phyloP scores from a whole-genome alignment of 1,140 invertebrate genomes.

The Leptonema lineaticorne region DNA sequence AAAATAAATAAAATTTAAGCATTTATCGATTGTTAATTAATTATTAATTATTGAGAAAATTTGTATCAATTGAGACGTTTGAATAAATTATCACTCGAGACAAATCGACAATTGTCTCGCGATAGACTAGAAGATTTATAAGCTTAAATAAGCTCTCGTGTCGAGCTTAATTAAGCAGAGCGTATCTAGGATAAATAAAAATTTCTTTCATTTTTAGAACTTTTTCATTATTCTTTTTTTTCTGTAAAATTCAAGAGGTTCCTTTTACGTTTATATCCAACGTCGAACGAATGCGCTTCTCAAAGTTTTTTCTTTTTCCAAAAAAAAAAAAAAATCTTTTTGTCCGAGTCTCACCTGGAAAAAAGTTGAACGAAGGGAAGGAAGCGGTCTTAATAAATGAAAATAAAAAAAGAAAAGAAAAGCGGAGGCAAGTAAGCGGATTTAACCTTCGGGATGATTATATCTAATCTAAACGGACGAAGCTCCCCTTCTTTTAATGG shows the following conservation, averaged over 20 bases:
- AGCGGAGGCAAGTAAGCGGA: background rate
- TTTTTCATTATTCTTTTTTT: background rate
- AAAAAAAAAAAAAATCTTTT: too few relatives aligned
- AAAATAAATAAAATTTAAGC: too few relatives aligned
- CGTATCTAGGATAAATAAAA: conserved; percentile 12
- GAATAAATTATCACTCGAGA: too few relatives aligned
- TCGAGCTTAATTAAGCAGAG: conserved; percentile 12
- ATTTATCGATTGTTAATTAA: too few relatives aligned
- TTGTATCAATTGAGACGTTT: too few relatives aligned
- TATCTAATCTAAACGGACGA: conserved; percentile 11
- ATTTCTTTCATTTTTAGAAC: background rate
- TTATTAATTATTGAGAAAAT: too few relatives aligned
- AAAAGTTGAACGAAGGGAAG: background rate
- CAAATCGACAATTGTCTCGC: conserved; percentile 4
- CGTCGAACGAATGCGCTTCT: too few relatives aligned
- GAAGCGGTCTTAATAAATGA: background rate
- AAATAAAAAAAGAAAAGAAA: background rate
- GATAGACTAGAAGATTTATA: conserved; percentile 2
- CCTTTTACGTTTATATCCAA: background rate
- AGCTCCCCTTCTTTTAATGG: conserved; percentile 6
- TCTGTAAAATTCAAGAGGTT: background rate
- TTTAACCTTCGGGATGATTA: conserved; percentile 1
- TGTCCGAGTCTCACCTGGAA: background rate
- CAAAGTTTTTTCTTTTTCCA: too few relatives aligned
- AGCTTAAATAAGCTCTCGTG: conserved; percentile 3